phyloP scores from a whole-genome alignment of 2,797 vertebrate genomes.

The Saxicola maurus region DNA sequence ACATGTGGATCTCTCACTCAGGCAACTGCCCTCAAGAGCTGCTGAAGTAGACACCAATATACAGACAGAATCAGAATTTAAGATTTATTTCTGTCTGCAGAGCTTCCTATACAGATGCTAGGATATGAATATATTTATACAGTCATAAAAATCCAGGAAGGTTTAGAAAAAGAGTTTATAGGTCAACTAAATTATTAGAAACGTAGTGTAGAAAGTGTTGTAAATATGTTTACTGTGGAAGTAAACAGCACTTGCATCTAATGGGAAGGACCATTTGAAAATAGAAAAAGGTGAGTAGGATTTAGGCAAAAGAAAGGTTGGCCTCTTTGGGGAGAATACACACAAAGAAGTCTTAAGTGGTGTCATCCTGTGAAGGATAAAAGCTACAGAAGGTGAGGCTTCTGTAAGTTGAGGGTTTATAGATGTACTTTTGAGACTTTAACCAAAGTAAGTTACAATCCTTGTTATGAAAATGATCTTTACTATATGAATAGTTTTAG shows the following conservation, averaged over 20 bases:
- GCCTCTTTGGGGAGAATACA: neutral
- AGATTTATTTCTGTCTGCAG: neutral
- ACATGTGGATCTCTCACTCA: neutral
- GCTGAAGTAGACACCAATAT: neutral
- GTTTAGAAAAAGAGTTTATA: neutral
- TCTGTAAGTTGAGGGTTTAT: neutral
- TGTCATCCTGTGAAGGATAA: neutral
- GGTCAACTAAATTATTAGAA: neutral
- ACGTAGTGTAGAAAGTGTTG: neutral
- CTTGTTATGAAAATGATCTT: neutral
- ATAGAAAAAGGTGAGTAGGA: neutral
- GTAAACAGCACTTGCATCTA: neutral
- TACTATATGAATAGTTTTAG: neutral
- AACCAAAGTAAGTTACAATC: neutral
- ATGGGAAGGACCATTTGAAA: neutral
- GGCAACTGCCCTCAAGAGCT: neutral
- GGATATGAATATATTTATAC: neutral
- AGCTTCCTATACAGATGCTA: neutral
- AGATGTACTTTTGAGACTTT: neutral
- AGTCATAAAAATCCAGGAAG: neutral
- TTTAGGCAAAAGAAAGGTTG: neutral
- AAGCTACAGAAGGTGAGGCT: neutral
- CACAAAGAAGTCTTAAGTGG: neutral
- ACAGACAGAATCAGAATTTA: neutral
- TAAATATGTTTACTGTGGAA: neutral